phyloP scores from a whole-genome alignment of 1,140 invertebrate genomes.

The Micrasema longulum region DNA sequence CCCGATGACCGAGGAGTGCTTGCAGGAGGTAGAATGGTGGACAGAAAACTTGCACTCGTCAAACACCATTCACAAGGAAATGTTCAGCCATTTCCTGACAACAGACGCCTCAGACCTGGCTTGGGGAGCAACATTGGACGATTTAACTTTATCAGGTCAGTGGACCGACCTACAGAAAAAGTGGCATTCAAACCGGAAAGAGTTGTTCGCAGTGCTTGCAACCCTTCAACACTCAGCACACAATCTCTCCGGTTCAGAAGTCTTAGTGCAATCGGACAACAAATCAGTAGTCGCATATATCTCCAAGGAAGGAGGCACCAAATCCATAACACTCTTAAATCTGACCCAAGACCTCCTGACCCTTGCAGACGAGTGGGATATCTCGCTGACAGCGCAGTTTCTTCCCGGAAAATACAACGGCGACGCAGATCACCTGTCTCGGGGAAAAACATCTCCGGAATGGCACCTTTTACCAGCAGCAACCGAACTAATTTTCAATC shows the following conservation, averaged over 20 bases:
- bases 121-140: not conserved
- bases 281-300: conserved; percentile 51
- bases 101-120: not conserved
- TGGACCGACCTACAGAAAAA: not conserved
- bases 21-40: not conserved
- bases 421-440: conserved; percentile 43
- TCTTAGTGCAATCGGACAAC: conserved; percentile 52
- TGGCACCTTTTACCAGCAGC: conserved; percentile 54
- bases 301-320: conserved; percentile 54
- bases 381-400: conserved; percentile 51
- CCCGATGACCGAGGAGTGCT: not conserved
- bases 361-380: conserved; percentile 49
- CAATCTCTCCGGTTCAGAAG: conserved; percentile 38
- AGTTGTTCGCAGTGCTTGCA: not conserved
- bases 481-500: conserved; percentile 54
- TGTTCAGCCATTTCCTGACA: not conserved
- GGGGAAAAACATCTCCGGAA: conserved; percentile 51
- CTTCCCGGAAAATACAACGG: conserved; percentile 22
- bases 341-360: conserved; percentile 51
- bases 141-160: not conserved
- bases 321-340: conserved; percentile 49
- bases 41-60: not conserved
- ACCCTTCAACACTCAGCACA: not conserved
- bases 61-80: not conserved
- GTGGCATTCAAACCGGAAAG: not conserved